Conservation (phyloP, 1,140 invertebrate genomes). For the Drosophila lowei region DNA sequence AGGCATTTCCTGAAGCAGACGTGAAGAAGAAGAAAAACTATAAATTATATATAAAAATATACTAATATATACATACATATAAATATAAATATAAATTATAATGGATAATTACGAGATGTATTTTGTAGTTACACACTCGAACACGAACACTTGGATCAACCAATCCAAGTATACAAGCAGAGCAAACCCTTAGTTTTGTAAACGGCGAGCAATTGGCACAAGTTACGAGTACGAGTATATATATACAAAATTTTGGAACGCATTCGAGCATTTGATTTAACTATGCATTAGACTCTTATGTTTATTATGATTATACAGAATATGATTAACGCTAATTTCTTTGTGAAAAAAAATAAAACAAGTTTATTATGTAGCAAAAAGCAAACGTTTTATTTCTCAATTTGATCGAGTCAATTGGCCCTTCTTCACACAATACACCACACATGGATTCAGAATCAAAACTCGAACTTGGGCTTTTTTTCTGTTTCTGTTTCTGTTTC, state of each 20-base stretch:
- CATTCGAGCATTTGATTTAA: conserved; percentile 79
- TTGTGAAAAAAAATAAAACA: conserved; percentile 75
- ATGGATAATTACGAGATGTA: conserved; percentile 70
- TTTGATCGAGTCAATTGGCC: conserved; percentile 39
- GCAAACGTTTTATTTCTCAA: conserved; percentile 52
- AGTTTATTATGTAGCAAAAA: conserved; percentile 78
- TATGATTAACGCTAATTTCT: conserved; percentile 78
- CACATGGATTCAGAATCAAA: conserved; percentile 1
- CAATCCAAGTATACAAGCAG: conserved; percentile 24
- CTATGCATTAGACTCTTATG: conserved; percentile 75
- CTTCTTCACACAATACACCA: background rate
- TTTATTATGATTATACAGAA: conserved; percentile 70
- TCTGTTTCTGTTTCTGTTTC: conserved; percentile 8
- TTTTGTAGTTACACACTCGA: conserved; percentile 65
- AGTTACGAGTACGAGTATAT: conserved; percentile 30
- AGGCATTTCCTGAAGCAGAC: conserved; percentile 47
- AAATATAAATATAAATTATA: conserved; percentile 66
- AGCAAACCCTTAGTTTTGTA: conserved; percentile 64
- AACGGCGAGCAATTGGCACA: conserved; percentile 74
- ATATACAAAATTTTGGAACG: conserved; percentile 51
- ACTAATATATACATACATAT: conserved; percentile 55
- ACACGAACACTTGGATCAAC: conserved; percentile 1
- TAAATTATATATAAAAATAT: conserved; percentile 69
- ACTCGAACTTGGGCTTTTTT: too few species aligned
- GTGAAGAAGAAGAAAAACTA: conserved; percentile 67